A percentile compares a stretch with the other conserved stretches of the same genome.
Evolutionary conservation across 2,888 invertebrate genomes (phyloP).

Genomic region (Latrodectus elegans): DNA sequence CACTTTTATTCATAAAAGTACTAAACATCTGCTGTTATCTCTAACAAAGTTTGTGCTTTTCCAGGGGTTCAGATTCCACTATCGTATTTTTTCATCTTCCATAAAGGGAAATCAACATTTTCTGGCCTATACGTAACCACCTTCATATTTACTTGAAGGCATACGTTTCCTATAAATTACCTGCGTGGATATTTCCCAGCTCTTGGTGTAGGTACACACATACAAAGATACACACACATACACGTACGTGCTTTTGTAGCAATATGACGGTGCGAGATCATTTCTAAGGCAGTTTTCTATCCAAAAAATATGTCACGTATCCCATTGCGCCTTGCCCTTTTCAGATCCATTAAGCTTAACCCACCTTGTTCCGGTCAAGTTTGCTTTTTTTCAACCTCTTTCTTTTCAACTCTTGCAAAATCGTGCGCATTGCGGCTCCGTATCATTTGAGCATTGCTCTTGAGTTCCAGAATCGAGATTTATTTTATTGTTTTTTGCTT

Average conservation of each 20-base stretch:
- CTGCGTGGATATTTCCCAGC: constrained; percentile 43
- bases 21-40: no score
- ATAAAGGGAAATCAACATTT: constrained; percentile 5
- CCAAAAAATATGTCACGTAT: constrained; percentile 64
- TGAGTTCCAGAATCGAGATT: not conserved
- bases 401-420: constrained; percentile 59
- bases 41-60: no score
- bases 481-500: constrained; percentile 4
- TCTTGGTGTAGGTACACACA: constrained; percentile 1
- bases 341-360: constrained; percentile 65
- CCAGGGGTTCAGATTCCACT: not conserved
- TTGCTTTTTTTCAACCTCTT: constrained; percentile 23
- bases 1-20: no score
- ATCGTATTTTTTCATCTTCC: not conserved
- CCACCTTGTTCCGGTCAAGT: constrained; percentile 54
- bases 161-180: constrained; percentile 64
- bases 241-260: constrained; percentile 40
- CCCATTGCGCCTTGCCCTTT: constrained; percentile 59
- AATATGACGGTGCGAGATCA: constrained; percentile 43
- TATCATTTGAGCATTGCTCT: constrained; percentile 19
- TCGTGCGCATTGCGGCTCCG: constrained; percentile 56
- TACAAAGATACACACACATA: constrained; percentile 20
- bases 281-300: constrained; percentile 56
- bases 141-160: constrained; percentile 40
- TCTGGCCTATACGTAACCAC: constrained; percentile 12